These are phyloP conservation scores for Trichogramma dendrolimi DNA, from an alignment of 2,888 invertebrate genomes.

Conservation along the genomic window DNA sequence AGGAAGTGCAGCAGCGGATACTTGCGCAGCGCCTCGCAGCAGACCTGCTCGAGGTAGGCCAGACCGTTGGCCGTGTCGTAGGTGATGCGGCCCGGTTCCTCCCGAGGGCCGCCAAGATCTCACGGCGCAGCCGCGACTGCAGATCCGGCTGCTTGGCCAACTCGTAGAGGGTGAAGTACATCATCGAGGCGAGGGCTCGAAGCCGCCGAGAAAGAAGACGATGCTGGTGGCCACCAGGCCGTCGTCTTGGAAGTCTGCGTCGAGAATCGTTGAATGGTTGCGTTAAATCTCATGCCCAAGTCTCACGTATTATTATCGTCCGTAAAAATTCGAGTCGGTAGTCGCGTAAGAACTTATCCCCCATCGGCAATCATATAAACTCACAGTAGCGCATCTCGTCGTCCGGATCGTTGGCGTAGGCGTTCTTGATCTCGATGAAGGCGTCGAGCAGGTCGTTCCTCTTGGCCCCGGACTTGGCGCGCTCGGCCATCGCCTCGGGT, in stretches of 20 bases:
- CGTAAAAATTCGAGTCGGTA: too few species aligned
- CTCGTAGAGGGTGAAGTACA: slow-evolving; percentile 26
- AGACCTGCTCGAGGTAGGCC: slow-evolving; percentile 41
- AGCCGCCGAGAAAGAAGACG: slow-evolving; percentile 29
- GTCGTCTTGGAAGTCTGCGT: slow-evolving; percentile 29
- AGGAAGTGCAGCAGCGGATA: slow-evolving; percentile 46
- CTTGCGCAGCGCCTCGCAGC: slow-evolving; percentile 48
- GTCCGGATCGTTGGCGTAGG: neutral
- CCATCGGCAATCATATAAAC: too few species aligned
- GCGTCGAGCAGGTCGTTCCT: slow-evolving; percentile 54
- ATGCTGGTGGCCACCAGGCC: slow-evolving; percentile 24
- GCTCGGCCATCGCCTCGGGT: slow-evolving; percentile 50
- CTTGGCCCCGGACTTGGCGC: slow-evolving; percentile 47
- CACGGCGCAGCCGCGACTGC: slow-evolving; percentile 23
- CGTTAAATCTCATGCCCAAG: neutral
- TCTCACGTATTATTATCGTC: neutral
- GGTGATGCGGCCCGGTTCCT: slow-evolving; percentile 23
- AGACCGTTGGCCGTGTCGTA: slow-evolving; percentile 31
- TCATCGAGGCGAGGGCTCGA: slow-evolving; percentile 25
- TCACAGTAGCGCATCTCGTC: slow-evolving; percentile 11
- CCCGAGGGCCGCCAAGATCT: slow-evolving; percentile 19
- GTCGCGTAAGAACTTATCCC: too few species aligned
- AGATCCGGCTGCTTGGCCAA: slow-evolving; percentile 27
- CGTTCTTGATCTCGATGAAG: slow-evolving; percentile 49
- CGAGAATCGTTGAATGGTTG: neutral